Evolutionary conservation across 2,888 invertebrate genomes (phyloP), one percentile per base, ranked within the genome.

Genomic region (Artemia sp.): DNA sequence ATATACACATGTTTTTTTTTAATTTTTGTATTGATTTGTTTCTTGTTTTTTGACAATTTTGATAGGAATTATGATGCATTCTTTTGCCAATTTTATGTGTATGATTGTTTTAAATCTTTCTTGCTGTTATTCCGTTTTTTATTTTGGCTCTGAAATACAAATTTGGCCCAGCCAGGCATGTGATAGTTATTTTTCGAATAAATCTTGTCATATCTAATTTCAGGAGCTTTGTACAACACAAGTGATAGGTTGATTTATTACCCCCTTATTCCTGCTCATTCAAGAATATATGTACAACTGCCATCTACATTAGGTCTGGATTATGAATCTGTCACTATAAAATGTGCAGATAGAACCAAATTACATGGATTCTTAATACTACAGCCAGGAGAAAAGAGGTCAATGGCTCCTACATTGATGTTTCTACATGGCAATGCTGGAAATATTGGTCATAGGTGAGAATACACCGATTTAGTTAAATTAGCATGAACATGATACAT

Each of bases 381-480:
- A 75, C 91, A 91, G 77, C 81, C 84, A 1, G 82, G 83, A 72
- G 84, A 84, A 67, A 83, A 85, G 72, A 84, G 84, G 74, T 83
- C 84, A 73, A 82, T 83, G 75, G 85, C 84, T 69, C 90, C 92
- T 0, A 94, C 94, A 11, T 81, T 95, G 76, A 80, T 95, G 69
- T 93, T 90, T 79, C 86, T 95, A 73, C 95, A 96, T 81, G 95
- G 95, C 8, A 96, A 95, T 84, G 95, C 95, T 69, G 95, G 95
- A 12, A 96, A 95, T 78, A 91, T 95, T 84, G 95, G 95, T 0
- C 94, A 95, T 77, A 86, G 89, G 86, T 86, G 73, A 75, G 75
- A 58, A 12, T 51, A 51, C 50, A 66, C 14, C 52, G 3, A 53
- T n/a, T 51, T 9, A 68, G 51, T 8, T 9, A 38, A 38, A 14